A percentile compares a stretch with the other conserved stretches of the same genome.
phyloP scores from a whole-genome alignment of 1,140 invertebrate genomes.

The Leptonema lineaticorne region DNA sequence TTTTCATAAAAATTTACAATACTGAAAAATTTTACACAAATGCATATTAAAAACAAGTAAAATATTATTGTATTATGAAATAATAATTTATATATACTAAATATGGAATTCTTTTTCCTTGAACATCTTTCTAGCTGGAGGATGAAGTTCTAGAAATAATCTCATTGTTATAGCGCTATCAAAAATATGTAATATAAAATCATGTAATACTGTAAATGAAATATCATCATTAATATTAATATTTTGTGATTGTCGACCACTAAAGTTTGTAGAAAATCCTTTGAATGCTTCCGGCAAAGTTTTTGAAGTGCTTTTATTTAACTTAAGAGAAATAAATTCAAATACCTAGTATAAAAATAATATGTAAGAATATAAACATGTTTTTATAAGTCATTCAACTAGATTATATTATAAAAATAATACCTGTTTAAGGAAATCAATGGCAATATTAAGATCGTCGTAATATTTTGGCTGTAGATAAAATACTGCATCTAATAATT shows the following conservation, averaged over 20 bases:
- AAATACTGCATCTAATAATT: constrained; percentile 69
- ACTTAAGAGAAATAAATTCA: constrained; percentile 53
- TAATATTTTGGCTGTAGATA: constrained; percentile 69
- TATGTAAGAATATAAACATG: not conserved
- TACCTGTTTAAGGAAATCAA: constrained; percentile 59
- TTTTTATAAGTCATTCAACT: not conserved
- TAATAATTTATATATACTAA: constrained; percentile 50
- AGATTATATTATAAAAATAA: not conserved
- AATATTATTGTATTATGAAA: too few species aligned
- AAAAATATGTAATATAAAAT: constrained; percentile 69
- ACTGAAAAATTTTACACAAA: constrained; percentile 49
- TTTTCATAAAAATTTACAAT: constrained; percentile 67
- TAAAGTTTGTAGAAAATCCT: constrained; percentile 49
- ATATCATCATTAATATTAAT: constrained; percentile 41
- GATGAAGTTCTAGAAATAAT: constrained; percentile 65
- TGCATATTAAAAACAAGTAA: not conserved
- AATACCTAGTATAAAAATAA: constrained; percentile 46
- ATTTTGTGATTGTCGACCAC: constrained; percentile 44
- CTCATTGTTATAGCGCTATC: constrained; percentile 69
- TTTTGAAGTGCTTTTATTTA: constrained; percentile 55
- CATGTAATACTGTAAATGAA: constrained; percentile 60
- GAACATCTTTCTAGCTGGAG: constrained; percentile 56
- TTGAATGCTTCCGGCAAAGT: constrained; percentile 56
- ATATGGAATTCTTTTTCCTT: constrained; percentile 57
- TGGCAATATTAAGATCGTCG: constrained; percentile 63